Conservation (phyloP, 2,113 vertebrate species). For the Thunnus thynnus region DNA sequence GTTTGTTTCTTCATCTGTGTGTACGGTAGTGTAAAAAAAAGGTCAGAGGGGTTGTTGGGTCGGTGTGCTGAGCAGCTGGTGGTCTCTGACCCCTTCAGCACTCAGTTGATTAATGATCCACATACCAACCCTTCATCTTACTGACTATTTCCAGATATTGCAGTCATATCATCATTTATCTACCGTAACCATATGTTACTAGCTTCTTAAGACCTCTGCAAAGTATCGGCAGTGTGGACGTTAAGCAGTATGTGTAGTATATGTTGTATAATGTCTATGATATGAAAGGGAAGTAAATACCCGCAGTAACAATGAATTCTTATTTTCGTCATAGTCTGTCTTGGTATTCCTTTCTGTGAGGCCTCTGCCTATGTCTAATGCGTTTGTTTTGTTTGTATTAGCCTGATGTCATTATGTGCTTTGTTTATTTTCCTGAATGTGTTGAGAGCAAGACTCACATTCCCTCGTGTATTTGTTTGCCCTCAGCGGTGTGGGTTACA, state of each 20-base stretch:
- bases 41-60: not conserved
- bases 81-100: too few relatives aligned
- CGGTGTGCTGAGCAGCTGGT: not conserved
- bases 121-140: not conserved
- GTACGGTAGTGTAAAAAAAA: not conserved
- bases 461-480: slow-evolving; percentile 59
- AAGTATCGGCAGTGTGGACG: not conserved
- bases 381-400: slow-evolving; percentile 49
- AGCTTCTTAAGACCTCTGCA: not conserved
- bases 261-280: not conserved
- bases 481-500: slow-evolving; percentile 36
- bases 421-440: slow-evolving; percentile 57
- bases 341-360: not conserved
- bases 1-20: not conserved
- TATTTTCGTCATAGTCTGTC: not conserved
- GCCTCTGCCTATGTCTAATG: not conserved
- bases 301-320: not conserved
- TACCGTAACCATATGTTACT: not conserved
- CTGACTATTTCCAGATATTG: not conserved
- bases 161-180: not conserved
- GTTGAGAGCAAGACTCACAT: slow-evolving; percentile 38
- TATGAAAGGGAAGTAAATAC: not conserved
- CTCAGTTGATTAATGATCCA: not conserved
- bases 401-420: slow-evolving; percentile 23
- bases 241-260: not conserved